Conservation (phyloP, 1,140 invertebrate genomes). For the Diprion similis region DNA sequence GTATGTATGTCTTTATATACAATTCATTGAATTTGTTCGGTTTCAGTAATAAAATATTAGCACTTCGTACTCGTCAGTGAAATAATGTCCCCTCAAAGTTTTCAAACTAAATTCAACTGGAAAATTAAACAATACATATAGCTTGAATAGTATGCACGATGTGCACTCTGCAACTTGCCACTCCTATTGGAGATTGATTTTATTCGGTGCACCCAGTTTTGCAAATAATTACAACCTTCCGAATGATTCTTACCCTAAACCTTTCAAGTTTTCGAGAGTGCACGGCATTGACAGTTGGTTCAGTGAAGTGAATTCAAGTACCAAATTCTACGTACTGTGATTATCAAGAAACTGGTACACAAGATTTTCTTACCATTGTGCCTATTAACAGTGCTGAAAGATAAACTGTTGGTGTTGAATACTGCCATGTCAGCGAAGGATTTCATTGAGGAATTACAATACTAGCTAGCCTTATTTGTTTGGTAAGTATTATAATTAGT, state of each 20-base stretch:
- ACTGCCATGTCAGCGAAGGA: constrained; percentile 19
- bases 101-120: too few species aligned
- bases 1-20: constrained; percentile 12
- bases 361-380: not conserved
- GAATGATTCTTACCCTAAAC: not conserved
- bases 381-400: not conserved
- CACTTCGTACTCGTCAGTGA: not conserved
- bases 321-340: not conserved
- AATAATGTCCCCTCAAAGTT: too few species aligned
- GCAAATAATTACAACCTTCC: not conserved
- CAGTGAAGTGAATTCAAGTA: not conserved
- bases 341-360: not conserved
- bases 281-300: not conserved
- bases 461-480: constrained; percentile 23
- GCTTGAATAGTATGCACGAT: not conserved
- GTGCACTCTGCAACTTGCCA: not conserved
- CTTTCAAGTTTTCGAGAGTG: not conserved
- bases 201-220: not conserved
- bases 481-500: constrained; percentile 32
- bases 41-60: constrained; percentile 19
- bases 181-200: not conserved
- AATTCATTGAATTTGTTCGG: not conserved
- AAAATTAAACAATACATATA: too few species aligned
- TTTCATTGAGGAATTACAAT: not conserved
- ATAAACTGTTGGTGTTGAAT: not conserved